Evolutionary conservation across 2,888 invertebrate species (phyloP).

Genomic region (Cheilosia soror): DNA sequence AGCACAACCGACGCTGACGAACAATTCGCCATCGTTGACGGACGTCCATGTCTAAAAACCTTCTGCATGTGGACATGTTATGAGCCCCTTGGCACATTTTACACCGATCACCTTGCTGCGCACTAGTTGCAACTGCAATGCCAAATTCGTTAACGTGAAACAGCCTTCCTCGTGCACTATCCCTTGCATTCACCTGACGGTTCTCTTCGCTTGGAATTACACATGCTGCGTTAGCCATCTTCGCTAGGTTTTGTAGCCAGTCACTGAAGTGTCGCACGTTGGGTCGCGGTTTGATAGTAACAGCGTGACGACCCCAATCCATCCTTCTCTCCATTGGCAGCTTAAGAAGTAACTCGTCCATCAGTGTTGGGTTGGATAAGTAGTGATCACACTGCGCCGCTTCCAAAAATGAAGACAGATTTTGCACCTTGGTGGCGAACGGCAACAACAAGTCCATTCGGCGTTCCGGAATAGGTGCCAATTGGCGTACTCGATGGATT

Average conservation of each 20-base stretch:
- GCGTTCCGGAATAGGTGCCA: slow-evolving; percentile 39
- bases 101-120: neutral
- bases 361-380: slow-evolving; percentile 54
- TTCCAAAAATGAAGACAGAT: slow-evolving; percentile 58
- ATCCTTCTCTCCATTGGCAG: slow-evolving; percentile 40
- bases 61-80: neutral
- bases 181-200: neutral
- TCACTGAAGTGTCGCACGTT: slow-evolving; percentile 12
- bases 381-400: slow-evolving; percentile 54
- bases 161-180: neutral
- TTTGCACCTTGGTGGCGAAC: slow-evolving; percentile 64
- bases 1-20: slow-evolving; percentile 36
- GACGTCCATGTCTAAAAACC: slow-evolving; percentile 9
- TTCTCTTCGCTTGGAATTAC: neutral
- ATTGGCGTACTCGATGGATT: slow-evolving; percentile 15
- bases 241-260: slow-evolving; percentile 3
- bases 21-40: slow-evolving; percentile 40
- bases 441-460: slow-evolving; percentile 42
- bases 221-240: slow-evolving; percentile 1
- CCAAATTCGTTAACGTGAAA: neutral
- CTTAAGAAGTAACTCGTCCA: slow-evolving; percentile 63
- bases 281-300: slow-evolving; percentile 19
- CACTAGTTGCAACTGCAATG: neutral
- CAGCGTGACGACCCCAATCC: slow-evolving; percentile 42
- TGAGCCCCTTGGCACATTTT: neutral